Evolutionary conservation across 1,140 invertebrate genomes (phyloP).

Genomic region (Pseudobourletiella spinata): DNA sequence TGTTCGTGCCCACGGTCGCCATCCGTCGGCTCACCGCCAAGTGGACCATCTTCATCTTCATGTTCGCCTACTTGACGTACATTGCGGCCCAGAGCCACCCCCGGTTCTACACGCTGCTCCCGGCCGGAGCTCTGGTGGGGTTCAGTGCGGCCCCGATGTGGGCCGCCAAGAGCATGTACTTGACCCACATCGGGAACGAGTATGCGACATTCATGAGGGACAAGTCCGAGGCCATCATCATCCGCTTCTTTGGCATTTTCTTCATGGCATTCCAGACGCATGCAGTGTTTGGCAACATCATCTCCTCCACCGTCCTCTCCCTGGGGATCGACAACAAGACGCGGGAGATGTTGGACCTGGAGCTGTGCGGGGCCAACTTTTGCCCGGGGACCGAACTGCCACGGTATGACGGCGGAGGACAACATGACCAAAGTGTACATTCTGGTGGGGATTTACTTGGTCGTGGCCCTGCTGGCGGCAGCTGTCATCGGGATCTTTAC

Average conservation of each 20-base stretch:
- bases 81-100: conserved; percentile 89
- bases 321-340: conserved; percentile 47
- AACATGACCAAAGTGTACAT: conserved; percentile 54
- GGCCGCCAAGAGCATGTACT: conserved; percentile 77
- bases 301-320: conserved; percentile 79
- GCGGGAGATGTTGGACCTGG: not conserved
- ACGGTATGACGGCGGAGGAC: conserved; percentile 46
- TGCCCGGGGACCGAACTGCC: conserved; percentile 12
- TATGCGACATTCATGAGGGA: conserved; percentile 80
- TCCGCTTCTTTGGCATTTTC: conserved; percentile 95
- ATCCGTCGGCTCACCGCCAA: conserved; percentile 82
- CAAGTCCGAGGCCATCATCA: conserved; percentile 78
- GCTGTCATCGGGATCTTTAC: conserved; percentile 40
- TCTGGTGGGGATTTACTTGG: conserved; percentile 13
- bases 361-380: conserved; percentile 14
- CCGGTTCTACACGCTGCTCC: conserved; percentile 76
- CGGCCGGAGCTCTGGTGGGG: conserved; percentile 70
- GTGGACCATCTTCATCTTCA: conserved; percentile 85
- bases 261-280: conserved; percentile 94
- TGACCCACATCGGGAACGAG: conserved; percentile 80
- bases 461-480: not conserved
- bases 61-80: conserved; percentile 75
- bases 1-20: not conserved
- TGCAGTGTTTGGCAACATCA: conserved; percentile 85
- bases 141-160: conserved; percentile 89